Percentiles rank a stretch among this genome's conserved stretches.
These are phyloP conservation scores for Augiades crinisus DNA, from an alignment of 2,888 invertebrate species.

Conservation along the genomic window DNA sequence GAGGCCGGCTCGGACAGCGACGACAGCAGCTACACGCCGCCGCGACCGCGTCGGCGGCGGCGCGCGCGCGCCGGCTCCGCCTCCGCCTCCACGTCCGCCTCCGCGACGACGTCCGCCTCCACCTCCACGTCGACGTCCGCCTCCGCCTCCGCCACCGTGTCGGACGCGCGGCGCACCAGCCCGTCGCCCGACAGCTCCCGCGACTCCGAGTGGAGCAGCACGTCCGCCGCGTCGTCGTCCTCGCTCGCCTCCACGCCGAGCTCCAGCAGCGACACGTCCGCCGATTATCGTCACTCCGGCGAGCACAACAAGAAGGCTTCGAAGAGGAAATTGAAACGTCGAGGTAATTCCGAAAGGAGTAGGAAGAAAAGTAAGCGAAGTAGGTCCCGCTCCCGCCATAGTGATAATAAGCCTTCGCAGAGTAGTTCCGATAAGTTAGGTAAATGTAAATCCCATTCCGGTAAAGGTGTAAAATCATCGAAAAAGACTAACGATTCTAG, in stretches of 20 bases:
- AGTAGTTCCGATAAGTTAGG: conserved; percentile 36
- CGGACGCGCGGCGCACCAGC: conserved; percentile 33
- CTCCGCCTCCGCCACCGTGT: conserved; percentile 24
- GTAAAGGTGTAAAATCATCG: conserved; percentile 60
- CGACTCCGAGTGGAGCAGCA: conserved; percentile 20
- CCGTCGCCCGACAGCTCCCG: conserved; percentile 26
- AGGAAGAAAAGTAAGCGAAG: conserved; percentile 41
- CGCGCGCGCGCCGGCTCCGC: conserved; percentile 11
- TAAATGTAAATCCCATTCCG: conserved; percentile 53
- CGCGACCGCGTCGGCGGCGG: conserved; percentile 34
- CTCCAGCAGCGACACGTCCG: conserved; percentile 23
- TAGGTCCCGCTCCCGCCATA: conserved; percentile 39
- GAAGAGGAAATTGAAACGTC: conserved; percentile 42
- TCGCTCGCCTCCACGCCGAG: conserved; percentile 25
- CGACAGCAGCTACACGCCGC: conserved; percentile 41
- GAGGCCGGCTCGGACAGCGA: conserved; percentile 43
- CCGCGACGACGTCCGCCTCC: conserved; percentile 31
- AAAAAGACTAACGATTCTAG: conserved; percentile 32
- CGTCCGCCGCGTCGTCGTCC: conserved; percentile 7
- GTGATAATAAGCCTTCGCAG: conserved; percentile 31
- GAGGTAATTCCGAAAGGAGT: conserved; percentile 34
- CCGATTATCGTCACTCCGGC: conserved; percentile 28
- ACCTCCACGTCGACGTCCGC: conserved; percentile 25
- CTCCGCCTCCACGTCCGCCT: conserved; percentile 26
- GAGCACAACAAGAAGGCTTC: conserved; percentile 33